Evolutionary conservation across 2,888 invertebrate genomes (phyloP).

Genomic region (Coleophora deauratella): DNA sequence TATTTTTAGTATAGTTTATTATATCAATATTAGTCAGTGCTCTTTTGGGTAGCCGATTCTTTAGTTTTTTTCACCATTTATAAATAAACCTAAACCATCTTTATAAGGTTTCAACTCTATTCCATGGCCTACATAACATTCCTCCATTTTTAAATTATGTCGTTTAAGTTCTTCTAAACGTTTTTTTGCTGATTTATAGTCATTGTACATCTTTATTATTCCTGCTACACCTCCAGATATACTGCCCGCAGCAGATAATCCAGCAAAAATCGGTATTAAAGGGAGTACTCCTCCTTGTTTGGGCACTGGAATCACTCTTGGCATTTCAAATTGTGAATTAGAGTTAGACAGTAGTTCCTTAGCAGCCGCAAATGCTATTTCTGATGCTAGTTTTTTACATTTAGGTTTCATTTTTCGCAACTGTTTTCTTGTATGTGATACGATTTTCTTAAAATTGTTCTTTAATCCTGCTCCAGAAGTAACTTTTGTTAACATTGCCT

Average conservation of each 20-base stretch:
- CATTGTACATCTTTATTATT: constrained; percentile 28
- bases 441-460: constrained; percentile 11
- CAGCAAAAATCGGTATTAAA: constrained; percentile 33
- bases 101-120: constrained; percentile 1
- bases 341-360: constrained; percentile 17
- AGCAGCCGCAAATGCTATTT: constrained; percentile 13
- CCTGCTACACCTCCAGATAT: constrained; percentile 36
- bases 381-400: constrained; percentile 12
- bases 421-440: constrained; percentile 8
- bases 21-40: constrained; percentile 8
- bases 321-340: constrained; percentile 13
- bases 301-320: constrained; percentile 30
- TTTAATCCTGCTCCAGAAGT: constrained; percentile 8
- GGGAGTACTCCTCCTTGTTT: constrained; percentile 34
- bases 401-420: constrained; percentile 14
- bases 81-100: constrained; percentile 23
- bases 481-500: constrained; percentile 8
- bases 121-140: not conserved
- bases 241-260: constrained; percentile 30
- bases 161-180: constrained; percentile 6
- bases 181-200: constrained; percentile 28
- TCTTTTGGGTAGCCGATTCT: constrained; percentile 2
- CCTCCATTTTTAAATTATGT: not conserved
- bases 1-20: constrained; percentile 3
- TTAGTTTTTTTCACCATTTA: constrained; percentile 21